A percentile compares a stretch with the other conserved stretches of the same genome.
phyloP scores from a whole-genome alignment of 2,888 invertebrate species.

The Bombylius major region DNA sequence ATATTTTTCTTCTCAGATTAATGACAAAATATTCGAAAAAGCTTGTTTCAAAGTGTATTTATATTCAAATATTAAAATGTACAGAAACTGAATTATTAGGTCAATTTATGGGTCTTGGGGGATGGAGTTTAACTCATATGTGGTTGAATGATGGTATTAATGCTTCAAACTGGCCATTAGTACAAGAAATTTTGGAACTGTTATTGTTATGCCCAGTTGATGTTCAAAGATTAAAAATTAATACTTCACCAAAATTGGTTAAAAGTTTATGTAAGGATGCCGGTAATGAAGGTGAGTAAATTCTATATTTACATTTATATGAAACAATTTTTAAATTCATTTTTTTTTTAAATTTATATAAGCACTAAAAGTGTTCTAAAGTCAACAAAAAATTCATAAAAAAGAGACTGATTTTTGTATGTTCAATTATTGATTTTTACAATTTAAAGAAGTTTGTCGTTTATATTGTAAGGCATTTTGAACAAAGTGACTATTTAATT shows the following conservation, averaged over 20 bases:
- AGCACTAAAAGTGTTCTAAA: too few species aligned
- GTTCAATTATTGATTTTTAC: too few species aligned
- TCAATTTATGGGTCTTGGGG: constrained; percentile 80
- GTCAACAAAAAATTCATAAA: not conserved
- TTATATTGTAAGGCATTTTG: too few species aligned
- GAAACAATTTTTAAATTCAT: too few species aligned
- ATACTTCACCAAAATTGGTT: constrained; percentile 83
- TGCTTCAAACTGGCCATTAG: constrained; percentile 73
- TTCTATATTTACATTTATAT: too few species aligned
- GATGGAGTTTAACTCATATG: constrained; percentile 79
- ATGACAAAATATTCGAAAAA: constrained; percentile 95
- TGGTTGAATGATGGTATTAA: constrained; percentile 85
- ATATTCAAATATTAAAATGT: constrained; percentile 80
- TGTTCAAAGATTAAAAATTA: constrained; percentile 78
- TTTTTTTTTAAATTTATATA: too few species aligned
- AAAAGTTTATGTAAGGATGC: constrained; percentile 76
- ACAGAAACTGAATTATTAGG: constrained; percentile 73
- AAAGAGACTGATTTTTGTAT: too few species aligned
- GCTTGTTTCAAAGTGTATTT: constrained; percentile 89
- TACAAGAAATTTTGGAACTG: constrained; percentile 74
- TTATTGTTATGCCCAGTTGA: constrained; percentile 79
- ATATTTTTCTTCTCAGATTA: constrained; percentile 50
- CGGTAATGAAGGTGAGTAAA: constrained; percentile 61
- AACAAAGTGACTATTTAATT: too few species aligned
- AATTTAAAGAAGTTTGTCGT: too few species aligned